Evolutionary conservation across 2,797 vertebrate species (phyloP), one percentile per base, ranked within the genome.

Genomic region (Pempheris klunzingeri): DNA sequence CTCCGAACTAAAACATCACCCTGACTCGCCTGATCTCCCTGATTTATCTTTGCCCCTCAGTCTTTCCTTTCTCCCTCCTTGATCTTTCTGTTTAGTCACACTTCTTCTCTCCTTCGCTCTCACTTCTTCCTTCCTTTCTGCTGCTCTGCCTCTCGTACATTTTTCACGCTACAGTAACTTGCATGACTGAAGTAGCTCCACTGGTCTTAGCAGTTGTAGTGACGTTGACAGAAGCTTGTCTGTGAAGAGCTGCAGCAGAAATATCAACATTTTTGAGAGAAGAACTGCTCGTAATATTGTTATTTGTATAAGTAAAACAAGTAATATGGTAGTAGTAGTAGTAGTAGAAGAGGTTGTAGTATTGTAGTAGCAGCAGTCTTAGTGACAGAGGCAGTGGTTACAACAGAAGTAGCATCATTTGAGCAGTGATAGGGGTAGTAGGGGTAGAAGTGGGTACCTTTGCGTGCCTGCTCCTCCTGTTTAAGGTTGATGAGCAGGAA

Each of bases 401-500:
- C 1, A 46, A 47, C 22, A 14, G 2, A 26, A 50, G 24, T 50
- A 17, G 28, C 2, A 24, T 22, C 22, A 4, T 49, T 5, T 24
- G 14, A 24, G 7, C 28, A 30, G 32, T 57, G 22, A 24, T 20
- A 13, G 22, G 5, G 22, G 9, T 38, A 54, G 13, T 4, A 54
- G 24, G 12, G 44, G 18, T 4, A 30, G 24, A 18, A 14, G 6
- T 28, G 32, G 1, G 5, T 83, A 97, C 97, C 96, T 91, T 94
- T 96, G 76, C 94, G 94, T 0, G 97, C 96, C 57, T 96, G 86
- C 26, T 96, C 95, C 84, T 97, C 96, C 74, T 96, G 84, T 63
- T 97, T 95, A 39, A 94, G 95, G 88, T 96, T 94, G 88, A 97
- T 97, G 75, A 97, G 96, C 59, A 97, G 95, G 88, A 93, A 98